Conservation (phyloP, 2,797 vertebrate genomes). For the Periophthalmus magnuspinnatus region DNA sequence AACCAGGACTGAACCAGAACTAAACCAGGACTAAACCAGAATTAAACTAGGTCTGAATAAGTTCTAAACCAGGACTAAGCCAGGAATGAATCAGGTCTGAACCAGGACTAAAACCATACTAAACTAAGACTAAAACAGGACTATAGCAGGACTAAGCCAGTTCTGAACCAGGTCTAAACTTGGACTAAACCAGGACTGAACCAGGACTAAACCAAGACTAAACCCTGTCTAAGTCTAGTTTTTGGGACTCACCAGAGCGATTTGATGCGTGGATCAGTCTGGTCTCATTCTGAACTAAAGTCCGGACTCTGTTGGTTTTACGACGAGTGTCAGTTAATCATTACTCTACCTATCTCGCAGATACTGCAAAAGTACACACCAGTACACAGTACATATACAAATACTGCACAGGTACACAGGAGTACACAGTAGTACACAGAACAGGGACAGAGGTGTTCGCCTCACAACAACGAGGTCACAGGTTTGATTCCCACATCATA, state of each 20-base stretch:
- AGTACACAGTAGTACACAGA: background rate
- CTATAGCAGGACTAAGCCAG: no score
- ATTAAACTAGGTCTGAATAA: background rate
- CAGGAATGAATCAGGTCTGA: background rate
- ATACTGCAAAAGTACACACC: background rate
- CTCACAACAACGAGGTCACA: no score
- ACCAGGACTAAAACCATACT: background rate
- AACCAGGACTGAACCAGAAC: no score
- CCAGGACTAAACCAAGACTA: background rate
- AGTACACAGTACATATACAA: background rate
- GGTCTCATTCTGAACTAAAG: conserved; percentile 9
- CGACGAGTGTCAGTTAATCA: conserved; percentile 7
- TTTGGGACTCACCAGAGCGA: conserved; percentile 7
- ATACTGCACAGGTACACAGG: background rate
- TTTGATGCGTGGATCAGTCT: background rate
- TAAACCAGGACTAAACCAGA: background rate
- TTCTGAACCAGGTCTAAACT: background rate
- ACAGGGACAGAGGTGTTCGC: no score
- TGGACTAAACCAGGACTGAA: background rate
- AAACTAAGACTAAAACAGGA: background rate
- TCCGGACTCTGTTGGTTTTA: conserved; percentile 10
- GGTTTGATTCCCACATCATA: no score
- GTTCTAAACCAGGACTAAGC: background rate
- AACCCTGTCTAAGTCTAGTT: background rate
- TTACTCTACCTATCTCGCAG: background rate